Conservation (phyloP, 2,888 invertebrate genomes). For the Lacanobia wlatinum region DNA sequence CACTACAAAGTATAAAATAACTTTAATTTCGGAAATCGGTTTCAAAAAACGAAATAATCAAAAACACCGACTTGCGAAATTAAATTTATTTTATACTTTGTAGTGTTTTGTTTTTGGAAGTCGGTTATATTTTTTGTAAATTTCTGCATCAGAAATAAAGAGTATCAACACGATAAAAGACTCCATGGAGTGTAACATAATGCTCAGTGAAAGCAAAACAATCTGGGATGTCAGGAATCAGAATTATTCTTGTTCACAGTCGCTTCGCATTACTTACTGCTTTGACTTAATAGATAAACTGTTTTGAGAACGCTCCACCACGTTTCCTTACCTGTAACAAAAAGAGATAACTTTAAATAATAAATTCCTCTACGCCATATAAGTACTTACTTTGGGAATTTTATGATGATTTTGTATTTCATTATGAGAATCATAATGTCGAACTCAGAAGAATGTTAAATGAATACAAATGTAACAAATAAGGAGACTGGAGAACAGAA, state of each 20-base stretch:
- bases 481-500: neutral
- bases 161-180: neutral
- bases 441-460: neutral
- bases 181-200: neutral
- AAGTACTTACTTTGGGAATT: constrained; percentile 1
- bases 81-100: no score
- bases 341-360: constrained; percentile 23
- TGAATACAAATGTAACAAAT: neutral
- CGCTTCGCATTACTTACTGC: constrained; percentile 40
- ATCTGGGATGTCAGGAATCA: neutral
- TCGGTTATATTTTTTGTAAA: no score
- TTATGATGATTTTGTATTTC: no score
- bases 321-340: constrained; percentile 59
- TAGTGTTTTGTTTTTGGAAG: no score
- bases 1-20: no score
- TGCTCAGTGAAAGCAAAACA: constrained; percentile 8
- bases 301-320: constrained; percentile 47
- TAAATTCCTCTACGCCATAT: constrained; percentile 2
- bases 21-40: no score
- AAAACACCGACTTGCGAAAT: no score
- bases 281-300: constrained; percentile 17
- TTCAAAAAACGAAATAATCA: no score
- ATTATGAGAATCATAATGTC: neutral
- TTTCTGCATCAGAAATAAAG: neutral
- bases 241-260: constrained; percentile 6